Percentiles rank a stretch among this genome's conserved stretches.
These are phyloP conservation scores for Rosalia funebris DNA, from an alignment of 2,888 invertebrate species.

Conservation along the genomic window DNA sequence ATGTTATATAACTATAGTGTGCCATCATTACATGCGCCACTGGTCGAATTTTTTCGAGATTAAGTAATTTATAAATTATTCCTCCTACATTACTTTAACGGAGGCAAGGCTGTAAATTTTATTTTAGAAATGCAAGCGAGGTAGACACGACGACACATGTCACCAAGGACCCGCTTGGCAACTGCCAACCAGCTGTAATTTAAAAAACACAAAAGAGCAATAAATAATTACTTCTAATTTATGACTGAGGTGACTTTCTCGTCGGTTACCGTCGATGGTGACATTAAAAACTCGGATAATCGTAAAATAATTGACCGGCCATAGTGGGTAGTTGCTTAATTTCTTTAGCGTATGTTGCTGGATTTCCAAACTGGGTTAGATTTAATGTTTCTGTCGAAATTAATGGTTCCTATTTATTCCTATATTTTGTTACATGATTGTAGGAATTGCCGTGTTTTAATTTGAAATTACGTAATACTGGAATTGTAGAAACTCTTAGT, in stretches of 20 bases:
- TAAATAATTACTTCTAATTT: constrained; percentile 52
- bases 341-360: constrained; percentile 8
- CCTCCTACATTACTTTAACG: constrained; percentile 21
- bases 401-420: neutral
- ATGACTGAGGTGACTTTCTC: constrained; percentile 41
- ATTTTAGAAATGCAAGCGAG: constrained; percentile 19
- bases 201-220: constrained; percentile 48
- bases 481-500: too few relatives aligned
- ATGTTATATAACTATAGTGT: too few relatives aligned
- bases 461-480: too few relatives aligned
- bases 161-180: constrained; percentile 43
- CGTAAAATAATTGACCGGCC: constrained; percentile 36
- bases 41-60: constrained; percentile 13
- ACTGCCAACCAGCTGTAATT: constrained; percentile 48
- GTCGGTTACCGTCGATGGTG: constrained; percentile 33
- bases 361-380: constrained; percentile 15
- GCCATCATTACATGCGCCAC: neutral
- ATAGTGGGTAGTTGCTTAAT: constrained; percentile 8
- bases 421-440: neutral
- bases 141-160: constrained; percentile 42
- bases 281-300: constrained; percentile 42
- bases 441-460: too few relatives aligned
- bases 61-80: constrained; percentile 31
- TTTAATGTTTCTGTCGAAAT: neutral
- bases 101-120: constrained; percentile 25